Conservation (phyloP, 2,113 vertebrate genomes). For the Rhea americana region DNA sequence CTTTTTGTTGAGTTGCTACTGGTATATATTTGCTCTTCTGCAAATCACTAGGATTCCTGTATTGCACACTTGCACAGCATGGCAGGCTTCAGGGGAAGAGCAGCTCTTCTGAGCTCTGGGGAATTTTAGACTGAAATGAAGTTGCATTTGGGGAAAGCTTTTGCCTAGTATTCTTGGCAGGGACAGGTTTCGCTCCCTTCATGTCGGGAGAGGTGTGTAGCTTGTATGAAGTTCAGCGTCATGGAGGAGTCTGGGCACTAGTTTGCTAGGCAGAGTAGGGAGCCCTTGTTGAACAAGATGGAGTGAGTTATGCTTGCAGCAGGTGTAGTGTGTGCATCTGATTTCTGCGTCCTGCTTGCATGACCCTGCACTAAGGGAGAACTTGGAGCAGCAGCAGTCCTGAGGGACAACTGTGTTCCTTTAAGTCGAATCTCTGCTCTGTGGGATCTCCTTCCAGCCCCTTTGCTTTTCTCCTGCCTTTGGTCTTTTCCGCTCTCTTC, state of each 20-base stretch:
- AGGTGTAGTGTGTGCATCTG: not conserved
- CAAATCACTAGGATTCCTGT: too few relatives aligned
- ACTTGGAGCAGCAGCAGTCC: not conserved
- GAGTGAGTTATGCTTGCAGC: not conserved
- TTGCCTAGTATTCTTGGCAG: not conserved
- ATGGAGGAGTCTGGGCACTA: not conserved
- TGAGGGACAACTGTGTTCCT: not conserved
- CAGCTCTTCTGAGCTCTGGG: not conserved
- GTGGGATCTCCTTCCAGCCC: not conserved
- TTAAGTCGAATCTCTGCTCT: not conserved
- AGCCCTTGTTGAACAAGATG: not conserved
- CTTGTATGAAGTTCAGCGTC: not conserved
- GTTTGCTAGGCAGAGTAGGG: not conserved
- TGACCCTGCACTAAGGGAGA: not conserved
- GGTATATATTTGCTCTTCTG: not conserved
- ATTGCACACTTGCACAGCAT: accelerated
- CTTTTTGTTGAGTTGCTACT: not conserved
- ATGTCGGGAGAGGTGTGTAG: not conserved
- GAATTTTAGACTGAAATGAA: not conserved
- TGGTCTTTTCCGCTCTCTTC: not conserved
- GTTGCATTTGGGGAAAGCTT: not conserved
- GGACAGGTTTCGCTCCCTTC: too few relatives aligned
- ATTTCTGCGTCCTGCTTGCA: not conserved
- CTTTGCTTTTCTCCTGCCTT: not conserved
- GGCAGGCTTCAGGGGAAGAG: not conserved